Evolutionary conservation across 2,888 invertebrate species (phyloP).

Genomic region (Nomada fucata): DNA sequence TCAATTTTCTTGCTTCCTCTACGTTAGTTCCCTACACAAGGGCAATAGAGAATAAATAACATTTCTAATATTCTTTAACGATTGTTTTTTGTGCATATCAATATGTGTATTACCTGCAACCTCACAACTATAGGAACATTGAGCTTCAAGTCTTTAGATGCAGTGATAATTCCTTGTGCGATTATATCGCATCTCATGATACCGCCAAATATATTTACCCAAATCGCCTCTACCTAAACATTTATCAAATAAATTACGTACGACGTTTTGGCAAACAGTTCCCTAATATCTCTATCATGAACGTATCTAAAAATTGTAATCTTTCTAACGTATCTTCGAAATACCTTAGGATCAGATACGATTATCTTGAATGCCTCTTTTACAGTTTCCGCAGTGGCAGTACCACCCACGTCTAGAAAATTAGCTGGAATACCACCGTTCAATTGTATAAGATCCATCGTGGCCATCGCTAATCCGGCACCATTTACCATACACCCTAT

Average conservation of each 20-base stretch:
- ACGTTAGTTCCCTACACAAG: constrained; percentile 89
- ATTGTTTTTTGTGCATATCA: background rate
- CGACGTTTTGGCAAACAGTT: background rate
- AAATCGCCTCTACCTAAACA: constrained; percentile 86
- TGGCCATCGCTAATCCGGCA: constrained; percentile 88
- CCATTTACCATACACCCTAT: constrained; percentile 88
- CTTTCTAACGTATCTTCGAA: background rate
- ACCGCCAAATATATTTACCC: constrained; percentile 88
- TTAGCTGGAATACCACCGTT: constrained; percentile 87
- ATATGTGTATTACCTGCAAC: constrained; percentile 83
- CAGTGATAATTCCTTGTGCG: constrained; percentile 86
- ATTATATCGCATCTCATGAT: constrained; percentile 88
- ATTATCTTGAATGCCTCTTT: constrained; percentile 87
- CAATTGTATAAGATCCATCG: constrained; percentile 88
- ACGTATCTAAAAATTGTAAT: too few species aligned
- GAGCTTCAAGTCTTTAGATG: constrained; percentile 85
- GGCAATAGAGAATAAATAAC: background rate
- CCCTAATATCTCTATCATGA: too few species aligned
- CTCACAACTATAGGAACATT: constrained; percentile 86
- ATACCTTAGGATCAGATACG: constrained; percentile 85
- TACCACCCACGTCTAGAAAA: constrained; percentile 87
- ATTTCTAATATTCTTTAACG: background rate
- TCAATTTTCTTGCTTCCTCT: constrained; percentile 67
- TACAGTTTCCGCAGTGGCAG: constrained; percentile 85
- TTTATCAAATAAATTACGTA: background rate